phyloP scores from a whole-genome alignment of 2,797 vertebrate genomes.

The Miichthys miiuy region DNA sequence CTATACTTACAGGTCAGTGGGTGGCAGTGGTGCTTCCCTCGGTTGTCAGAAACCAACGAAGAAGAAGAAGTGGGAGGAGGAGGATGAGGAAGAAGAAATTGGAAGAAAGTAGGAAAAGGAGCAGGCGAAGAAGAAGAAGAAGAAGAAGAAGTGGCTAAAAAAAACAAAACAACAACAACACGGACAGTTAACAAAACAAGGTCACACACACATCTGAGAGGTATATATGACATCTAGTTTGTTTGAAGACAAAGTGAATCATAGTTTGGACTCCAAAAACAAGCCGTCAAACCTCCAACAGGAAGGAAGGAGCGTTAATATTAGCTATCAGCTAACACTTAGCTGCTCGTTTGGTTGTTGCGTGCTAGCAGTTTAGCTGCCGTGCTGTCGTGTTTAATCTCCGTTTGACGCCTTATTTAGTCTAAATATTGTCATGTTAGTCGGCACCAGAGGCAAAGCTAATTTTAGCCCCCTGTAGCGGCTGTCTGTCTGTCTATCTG shows the following conservation, averaged over 20 bases:
- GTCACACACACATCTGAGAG: conserved; percentile 66
- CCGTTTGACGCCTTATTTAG: conserved; percentile 15
- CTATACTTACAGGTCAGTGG: conserved; percentile 20
- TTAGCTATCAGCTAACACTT: conserved; percentile 60
- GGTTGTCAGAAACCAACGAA: conserved; percentile 10
- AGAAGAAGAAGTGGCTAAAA: conserved; percentile 49
- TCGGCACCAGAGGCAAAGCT: conserved; percentile 28
- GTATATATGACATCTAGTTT: conserved; percentile 56
- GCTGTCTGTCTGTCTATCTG: conserved; percentile 44
- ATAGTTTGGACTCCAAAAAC: conserved; percentile 1
- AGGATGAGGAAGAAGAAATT: conserved; percentile 32
- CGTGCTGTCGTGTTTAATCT: conserved; percentile 8
- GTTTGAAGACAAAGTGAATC: conserved; percentile 37
- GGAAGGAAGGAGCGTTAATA: conserved; percentile 62
- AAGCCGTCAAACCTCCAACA: conserved; percentile 48
- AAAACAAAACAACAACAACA: conserved; percentile 59
- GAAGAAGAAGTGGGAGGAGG: background rate
- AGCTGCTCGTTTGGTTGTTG: conserved; percentile 42
- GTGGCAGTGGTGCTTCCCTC: conserved; percentile 41
- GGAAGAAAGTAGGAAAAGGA: conserved; percentile 44
- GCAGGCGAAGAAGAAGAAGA: conserved; percentile 41
- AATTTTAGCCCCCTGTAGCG: conserved; percentile 52
- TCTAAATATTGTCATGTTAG: conserved; percentile 37
- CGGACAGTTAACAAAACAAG: conserved; percentile 76
- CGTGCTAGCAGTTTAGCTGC: background rate